These are phyloP conservation scores for Galbula dea DNA, from an alignment of 2,113 vertebrate genomes.

Conservation along the genomic window DNA sequence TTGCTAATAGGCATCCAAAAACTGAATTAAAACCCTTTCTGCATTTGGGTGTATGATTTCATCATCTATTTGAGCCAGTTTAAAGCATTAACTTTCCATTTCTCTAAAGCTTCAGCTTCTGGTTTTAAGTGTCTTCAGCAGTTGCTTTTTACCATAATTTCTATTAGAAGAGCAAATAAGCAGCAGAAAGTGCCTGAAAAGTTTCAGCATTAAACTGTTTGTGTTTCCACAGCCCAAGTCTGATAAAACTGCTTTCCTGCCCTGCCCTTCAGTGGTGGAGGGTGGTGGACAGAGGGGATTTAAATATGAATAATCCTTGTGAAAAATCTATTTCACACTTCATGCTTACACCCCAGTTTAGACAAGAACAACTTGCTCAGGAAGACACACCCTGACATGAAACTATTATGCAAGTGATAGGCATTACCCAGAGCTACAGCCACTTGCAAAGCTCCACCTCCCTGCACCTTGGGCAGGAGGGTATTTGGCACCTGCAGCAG, in stretches of 20 bases:
- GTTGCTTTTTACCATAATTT: neutral
- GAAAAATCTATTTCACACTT: neutral
- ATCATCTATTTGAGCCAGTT: neutral
- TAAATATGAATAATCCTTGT: neutral
- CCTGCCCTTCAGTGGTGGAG: neutral
- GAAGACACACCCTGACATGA: constrained; percentile 13
- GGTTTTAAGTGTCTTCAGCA: neutral
- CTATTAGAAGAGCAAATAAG: neutral
- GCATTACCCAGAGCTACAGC: neutral
- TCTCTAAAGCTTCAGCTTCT: neutral
- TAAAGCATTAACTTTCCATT: neutral
- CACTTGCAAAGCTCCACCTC: neutral
- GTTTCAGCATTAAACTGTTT: neutral
- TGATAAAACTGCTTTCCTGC: neutral
- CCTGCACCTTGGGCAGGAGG: neutral
- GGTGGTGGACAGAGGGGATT: rapidly evolving
- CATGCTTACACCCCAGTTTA: neutral
- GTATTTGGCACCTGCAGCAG: neutral
- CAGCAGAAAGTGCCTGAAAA: neutral
- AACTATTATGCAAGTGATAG: constrained; percentile 17
- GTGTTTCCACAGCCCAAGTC: neutral
- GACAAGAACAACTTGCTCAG: neutral
- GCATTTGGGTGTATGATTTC: neutral
- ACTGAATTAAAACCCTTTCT: neutral
- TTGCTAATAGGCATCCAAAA: neutral